A percentile compares a stretch with the other conserved stretches of the same genome.
Conservation (phyloP, 1,140 invertebrate genomes). For the Diorhabda sublineata region DNA sequence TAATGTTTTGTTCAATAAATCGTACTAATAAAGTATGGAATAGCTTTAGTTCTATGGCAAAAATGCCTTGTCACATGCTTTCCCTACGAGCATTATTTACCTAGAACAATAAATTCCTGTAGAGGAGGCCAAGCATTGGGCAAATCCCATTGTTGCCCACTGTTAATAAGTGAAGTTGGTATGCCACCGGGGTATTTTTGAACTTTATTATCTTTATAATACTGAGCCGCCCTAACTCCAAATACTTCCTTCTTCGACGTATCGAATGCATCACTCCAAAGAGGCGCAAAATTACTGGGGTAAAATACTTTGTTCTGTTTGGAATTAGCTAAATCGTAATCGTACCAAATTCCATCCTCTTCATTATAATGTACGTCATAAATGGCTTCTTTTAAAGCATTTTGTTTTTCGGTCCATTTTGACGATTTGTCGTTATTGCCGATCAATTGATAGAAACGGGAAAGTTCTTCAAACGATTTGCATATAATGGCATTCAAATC, state of each 20-base stretch:
- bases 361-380: slow-evolving; percentile 55
- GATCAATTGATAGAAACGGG: slow-evolving; percentile 50
- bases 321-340: slow-evolving; percentile 54
- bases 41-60: too few relatives aligned
- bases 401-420: slow-evolving; percentile 34
- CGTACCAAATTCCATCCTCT: slow-evolving; percentile 65
- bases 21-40: too few relatives aligned
- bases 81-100: neutral
- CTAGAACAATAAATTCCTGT: slow-evolving; percentile 68
- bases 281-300: slow-evolving; percentile 63
- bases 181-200: slow-evolving; percentile 61
- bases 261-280: slow-evolving; percentile 55
- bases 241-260: slow-evolving; percentile 33
- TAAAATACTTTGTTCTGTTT: slow-evolving; percentile 55
- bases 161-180: slow-evolving; percentile 66
- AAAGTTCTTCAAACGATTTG: slow-evolving; percentile 55
- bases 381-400: slow-evolving; percentile 37
- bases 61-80: too few relatives aligned
- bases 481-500: slow-evolving; percentile 80
- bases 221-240: slow-evolving; percentile 48
- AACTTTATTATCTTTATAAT: slow-evolving; percentile 52
- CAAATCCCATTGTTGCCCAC: slow-evolving; percentile 85
- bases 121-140: slow-evolving; percentile 88
- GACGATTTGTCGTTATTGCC: slow-evolving; percentile 52
- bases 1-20: too few relatives aligned